Evolutionary conservation across 2,888 invertebrate genomes (phyloP).

Genomic region (Limnephilus marmoratus): DNA sequence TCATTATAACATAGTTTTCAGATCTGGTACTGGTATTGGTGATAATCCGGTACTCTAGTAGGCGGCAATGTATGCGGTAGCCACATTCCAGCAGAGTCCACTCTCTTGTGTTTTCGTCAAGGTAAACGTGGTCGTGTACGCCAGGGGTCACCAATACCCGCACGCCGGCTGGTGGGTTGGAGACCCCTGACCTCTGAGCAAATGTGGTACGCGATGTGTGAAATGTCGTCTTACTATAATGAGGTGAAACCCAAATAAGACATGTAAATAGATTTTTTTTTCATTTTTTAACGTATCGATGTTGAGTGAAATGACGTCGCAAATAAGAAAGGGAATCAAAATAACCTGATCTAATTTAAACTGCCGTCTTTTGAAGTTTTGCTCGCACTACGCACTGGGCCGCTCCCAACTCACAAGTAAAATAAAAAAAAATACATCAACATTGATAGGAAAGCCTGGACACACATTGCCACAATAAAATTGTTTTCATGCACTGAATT

Average conservation of each 20-base stretch:
- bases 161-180: constrained; percentile 17
- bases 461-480: too few species aligned
- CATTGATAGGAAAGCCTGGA: too few species aligned
- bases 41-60: constrained; percentile 7
- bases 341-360: too few species aligned
- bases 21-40: background rate
- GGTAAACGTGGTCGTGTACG: constrained; percentile 58
- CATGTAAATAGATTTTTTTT: background rate
- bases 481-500: too few species aligned
- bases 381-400: too few species aligned
- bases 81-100: constrained; percentile 59
- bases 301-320: background rate
- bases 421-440: too few species aligned
- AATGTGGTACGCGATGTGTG: background rate
- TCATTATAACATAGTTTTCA: background rate
- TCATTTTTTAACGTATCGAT: background rate
- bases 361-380: too few species aligned
- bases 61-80: constrained; percentile 54
- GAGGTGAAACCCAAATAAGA: background rate
- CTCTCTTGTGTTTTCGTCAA: constrained; percentile 62
- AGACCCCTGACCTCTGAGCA: background rate
- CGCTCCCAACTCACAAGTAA: too few species aligned
- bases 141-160: constrained; percentile 39
- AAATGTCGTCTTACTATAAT: background rate
- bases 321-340: background rate